Percentiles rank a stretch among this genome's conserved stretches.
Conservation (phyloP, 2,113 vertebrate genomes). For the Alectura lathami region DNA sequence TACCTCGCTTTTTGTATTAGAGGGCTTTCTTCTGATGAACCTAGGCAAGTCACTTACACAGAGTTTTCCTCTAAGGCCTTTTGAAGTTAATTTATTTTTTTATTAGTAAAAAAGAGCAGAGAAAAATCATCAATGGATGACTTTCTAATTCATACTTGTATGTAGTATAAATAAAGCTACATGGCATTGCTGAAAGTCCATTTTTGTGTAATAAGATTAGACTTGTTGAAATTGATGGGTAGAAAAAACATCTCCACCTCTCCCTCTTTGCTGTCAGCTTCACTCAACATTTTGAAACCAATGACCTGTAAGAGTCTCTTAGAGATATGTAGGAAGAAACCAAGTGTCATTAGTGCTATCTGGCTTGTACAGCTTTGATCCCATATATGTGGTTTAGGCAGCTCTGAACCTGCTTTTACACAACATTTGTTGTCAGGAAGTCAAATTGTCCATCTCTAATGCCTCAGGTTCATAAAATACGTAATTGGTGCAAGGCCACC, state of each 20-base stretch:
- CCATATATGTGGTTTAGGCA: neutral
- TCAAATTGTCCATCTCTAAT: neutral
- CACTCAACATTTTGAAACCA: neutral
- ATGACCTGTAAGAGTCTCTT: neutral
- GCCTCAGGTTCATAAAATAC: neutral
- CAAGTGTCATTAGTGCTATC: neutral
- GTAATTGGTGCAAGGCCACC: neutral
- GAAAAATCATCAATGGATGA: fast-evolving
- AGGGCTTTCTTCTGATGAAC: neutral
- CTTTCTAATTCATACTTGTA: neutral
- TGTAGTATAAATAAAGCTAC: neutral
- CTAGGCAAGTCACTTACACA: neutral
- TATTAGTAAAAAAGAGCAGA: neutral
- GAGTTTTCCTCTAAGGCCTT: neutral
- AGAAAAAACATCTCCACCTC: neutral
- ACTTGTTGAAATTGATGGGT: neutral
- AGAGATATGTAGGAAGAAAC: neutral
- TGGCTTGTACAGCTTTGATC: neutral
- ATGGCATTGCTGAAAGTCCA: neutral
- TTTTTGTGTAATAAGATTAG: neutral
- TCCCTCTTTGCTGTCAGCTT: neutral
- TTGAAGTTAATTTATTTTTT: neutral
- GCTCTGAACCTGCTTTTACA: neutral
- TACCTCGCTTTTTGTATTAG: neutral
- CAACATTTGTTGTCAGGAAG: neutral